Evolutionary conservation across 2,797 vertebrate genomes (phyloP).

Genomic region (Clarias laeviceps): DNA sequence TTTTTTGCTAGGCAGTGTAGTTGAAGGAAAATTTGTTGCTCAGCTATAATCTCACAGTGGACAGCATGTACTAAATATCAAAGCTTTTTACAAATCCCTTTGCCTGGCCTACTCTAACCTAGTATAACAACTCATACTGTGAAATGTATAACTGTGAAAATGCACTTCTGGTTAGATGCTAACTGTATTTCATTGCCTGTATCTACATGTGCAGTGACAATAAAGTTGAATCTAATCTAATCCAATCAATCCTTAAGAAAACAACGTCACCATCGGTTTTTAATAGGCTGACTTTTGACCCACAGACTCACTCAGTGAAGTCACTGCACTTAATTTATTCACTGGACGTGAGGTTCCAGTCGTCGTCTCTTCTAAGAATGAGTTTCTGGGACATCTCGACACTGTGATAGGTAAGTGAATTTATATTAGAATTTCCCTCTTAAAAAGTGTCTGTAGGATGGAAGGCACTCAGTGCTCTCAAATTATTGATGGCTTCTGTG

Average conservation of each 20-base stretch:
- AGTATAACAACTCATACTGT: no score
- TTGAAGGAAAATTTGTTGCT: background rate
- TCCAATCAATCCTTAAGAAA: no score
- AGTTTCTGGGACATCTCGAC: constrained; percentile 85
- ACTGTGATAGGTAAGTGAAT: constrained; percentile 84
- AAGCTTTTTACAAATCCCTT: constrained; percentile 2
- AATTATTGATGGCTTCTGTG: no score
- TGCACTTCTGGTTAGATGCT: no score
- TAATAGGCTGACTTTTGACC: constrained; percentile 55
- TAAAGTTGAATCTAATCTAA: no score
- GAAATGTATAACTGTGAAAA: no score
- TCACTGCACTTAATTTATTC: constrained; percentile 85
- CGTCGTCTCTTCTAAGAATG: constrained; percentile 78
- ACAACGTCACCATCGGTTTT: constrained; percentile 10
- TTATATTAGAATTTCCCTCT: constrained; percentile 23
- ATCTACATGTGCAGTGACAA: no score
- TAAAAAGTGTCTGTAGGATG: background rate
- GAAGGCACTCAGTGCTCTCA: no score
- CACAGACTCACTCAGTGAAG: constrained; percentile 85
- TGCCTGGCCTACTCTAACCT: no score
- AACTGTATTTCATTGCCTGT: no score
- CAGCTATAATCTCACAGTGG: background rate
- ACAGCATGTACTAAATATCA: background rate
- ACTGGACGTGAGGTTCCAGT: constrained; percentile 86
- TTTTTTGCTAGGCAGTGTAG: no score